Conservation (phyloP, 2,113 vertebrate genomes). For the Daboia siamensis region DNA sequence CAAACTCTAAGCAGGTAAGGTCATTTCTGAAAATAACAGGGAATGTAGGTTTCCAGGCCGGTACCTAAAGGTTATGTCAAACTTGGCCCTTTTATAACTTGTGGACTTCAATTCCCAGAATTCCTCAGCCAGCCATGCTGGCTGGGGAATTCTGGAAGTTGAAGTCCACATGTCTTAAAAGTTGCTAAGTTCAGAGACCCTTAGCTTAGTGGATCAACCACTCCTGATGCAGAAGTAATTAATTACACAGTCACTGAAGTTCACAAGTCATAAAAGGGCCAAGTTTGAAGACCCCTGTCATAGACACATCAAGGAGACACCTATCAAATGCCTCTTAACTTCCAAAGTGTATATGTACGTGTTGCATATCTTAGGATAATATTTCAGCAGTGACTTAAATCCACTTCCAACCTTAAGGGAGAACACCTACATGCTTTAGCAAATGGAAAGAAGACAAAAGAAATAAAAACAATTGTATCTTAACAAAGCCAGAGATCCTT, state of each 20-base stretch:
- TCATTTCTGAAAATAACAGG: no score
- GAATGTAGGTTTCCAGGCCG: neutral
- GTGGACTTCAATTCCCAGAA: neutral
- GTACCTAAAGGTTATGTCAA: neutral
- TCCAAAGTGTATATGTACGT: neutral
- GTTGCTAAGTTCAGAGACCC: neutral
- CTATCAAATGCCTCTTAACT: neutral
- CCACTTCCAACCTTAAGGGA: neutral
- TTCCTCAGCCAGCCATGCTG: neutral
- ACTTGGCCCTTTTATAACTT: neutral
- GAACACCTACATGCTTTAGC: neutral
- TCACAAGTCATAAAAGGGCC: no score
- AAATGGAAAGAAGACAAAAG: neutral
- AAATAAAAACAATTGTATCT: neutral
- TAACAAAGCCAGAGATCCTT: neutral
- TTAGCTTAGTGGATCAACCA: neutral
- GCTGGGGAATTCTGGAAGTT: neutral
- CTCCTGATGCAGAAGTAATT: neutral
- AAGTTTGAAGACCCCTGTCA: no score
- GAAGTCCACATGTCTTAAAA: neutral
- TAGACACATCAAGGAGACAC: neutral
- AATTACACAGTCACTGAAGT: neutral
- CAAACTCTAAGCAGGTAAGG: conserved; percentile 88
- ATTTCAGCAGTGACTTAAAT: neutral
- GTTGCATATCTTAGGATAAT: neutral